Conservation (phyloP, 2,888 invertebrate genomes). For the Drosophila fungiperda region DNA sequence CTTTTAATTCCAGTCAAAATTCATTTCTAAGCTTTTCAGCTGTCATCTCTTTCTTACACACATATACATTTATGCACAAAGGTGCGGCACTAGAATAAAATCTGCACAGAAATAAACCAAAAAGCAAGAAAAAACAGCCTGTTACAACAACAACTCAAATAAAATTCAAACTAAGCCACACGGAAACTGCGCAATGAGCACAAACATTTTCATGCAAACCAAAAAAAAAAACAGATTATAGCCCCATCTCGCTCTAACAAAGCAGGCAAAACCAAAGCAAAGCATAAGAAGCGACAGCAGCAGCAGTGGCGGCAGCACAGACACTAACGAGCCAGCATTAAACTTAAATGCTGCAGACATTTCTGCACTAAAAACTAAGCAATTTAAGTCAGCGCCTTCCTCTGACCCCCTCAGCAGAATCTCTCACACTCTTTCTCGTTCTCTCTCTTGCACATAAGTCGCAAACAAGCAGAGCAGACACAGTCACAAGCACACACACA, state of each 20-base stretch:
- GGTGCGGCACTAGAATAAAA: slow-evolving; percentile 55
- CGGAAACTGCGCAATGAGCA: slow-evolving; percentile 77
- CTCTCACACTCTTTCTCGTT: not conserved
- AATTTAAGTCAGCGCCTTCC: slow-evolving; percentile 67
- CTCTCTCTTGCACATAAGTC: slow-evolving; percentile 19
- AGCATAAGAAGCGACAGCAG: slow-evolving; percentile 51
- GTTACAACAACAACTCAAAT: slow-evolving; percentile 36
- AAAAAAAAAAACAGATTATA: slow-evolving; percentile 58
- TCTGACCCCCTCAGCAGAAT: not conserved
- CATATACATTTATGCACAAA: slow-evolving; percentile 16
- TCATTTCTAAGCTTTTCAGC: slow-evolving; percentile 19
- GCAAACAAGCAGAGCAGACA: slow-evolving; percentile 48
- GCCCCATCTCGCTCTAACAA: slow-evolving; percentile 17
- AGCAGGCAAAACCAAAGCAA: slow-evolving; percentile 34
- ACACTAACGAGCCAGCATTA: slow-evolving; percentile 66
- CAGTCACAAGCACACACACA: slow-evolving; percentile 34
- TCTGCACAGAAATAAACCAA: slow-evolving; percentile 24
- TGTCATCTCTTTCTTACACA: slow-evolving; percentile 8
- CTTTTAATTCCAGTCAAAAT: not conserved
- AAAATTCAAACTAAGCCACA: slow-evolving; percentile 68
- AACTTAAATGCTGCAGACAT: slow-evolving; percentile 76
- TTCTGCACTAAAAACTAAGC: slow-evolving; percentile 78
- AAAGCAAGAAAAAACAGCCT: slow-evolving; percentile 27
- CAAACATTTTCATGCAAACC: slow-evolving; percentile 56
- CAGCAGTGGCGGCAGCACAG: slow-evolving; percentile 40